Base-by-base conservation (phyloP, 1,140 invertebrate species). In the Ctenoplectra terminalis region DNA sequence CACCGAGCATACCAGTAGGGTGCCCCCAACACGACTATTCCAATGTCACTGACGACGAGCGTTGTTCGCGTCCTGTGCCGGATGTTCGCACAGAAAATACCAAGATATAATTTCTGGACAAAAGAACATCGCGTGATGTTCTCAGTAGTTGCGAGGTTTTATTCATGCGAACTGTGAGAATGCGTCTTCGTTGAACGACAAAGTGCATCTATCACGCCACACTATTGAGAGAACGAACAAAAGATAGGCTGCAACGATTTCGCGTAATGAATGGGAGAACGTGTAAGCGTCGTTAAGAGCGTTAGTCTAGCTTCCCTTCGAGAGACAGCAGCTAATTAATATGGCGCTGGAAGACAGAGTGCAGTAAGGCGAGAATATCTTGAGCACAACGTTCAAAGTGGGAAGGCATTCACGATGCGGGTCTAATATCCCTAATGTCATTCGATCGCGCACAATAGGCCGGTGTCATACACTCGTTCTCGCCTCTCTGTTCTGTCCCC, bases 361-460 rank as follows among this genome's bases (percentile, higher is more conserved):
- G 40, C 6, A 23, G 52, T 61, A 79, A 79, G 70, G 58, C 48
- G 78, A 56, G 78, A 73, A 48, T 72, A 60, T 63, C 69, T 81
- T 17, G 34, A 74, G 70, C 29, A 58, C n/a, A 52, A 40, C 74
- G 77, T 15, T 52, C 64, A 82, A 91, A 90, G 90, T 86, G 83
- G 82, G 73, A 78, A 87, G 87, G 91, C 90, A 72, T 79, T 79
- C 77, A n/a, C 15, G 89, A 91, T 92, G 90, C 88, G 89, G 91
- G 91, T 89, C 87, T 87, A 90, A 90, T 92, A 90, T 92, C 88
- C 84, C 82, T 64, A 77, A 84, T 83, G 85, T 88, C 84, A 88
- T 89, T 87, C 87, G 89, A 89, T 88, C 87, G 82, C 80, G 83
- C 80, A 90, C 91, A 90, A 92, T 92, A 87, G 87, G 84, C 89